A percentile compares a stretch with the other conserved stretches of the same genome.
Conservation (phyloP, 2,113 vertebrate genomes). For the Seriola aureovittata region DNA sequence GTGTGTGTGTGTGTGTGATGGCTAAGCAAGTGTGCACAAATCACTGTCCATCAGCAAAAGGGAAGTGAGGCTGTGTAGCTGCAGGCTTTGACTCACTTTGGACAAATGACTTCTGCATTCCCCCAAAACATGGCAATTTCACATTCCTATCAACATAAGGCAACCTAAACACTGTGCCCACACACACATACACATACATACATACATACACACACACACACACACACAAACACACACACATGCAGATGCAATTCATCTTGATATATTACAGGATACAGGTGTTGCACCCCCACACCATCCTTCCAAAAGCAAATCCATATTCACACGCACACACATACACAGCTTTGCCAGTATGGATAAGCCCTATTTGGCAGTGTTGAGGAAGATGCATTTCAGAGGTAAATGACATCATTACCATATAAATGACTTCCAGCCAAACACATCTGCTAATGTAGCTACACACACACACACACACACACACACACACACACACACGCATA, state of each 20-base stretch:
- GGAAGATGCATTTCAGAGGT: constrained; percentile 86
- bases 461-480: constrained; percentile 49
- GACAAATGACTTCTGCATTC: constrained; percentile 60
- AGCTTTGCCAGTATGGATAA: constrained; percentile 74
- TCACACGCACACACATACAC: constrained; percentile 21
- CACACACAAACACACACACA: constrained; percentile 1
- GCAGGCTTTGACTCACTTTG: constrained; percentile 32
- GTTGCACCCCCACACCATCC: constrained; percentile 37
- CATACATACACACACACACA: background rate
- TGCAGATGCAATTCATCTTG: constrained; percentile 62
- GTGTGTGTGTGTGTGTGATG: background rate
- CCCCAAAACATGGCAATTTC: constrained; percentile 55
- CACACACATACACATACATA: background rate
- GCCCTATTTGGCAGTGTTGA: constrained; percentile 80
- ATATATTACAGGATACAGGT: constrained; percentile 66
- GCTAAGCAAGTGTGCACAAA: background rate
- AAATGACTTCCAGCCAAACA: constrained; percentile 87
- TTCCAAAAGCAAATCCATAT: constrained; percentile 42
- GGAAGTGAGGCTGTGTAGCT: constrained; percentile 44
- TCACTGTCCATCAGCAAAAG: constrained; percentile 26
- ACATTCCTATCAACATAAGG: constrained; percentile 46
- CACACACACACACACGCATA: background rate
- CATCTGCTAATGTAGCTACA: constrained; percentile 84
- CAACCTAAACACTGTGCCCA: background rate
- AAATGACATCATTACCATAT: constrained; percentile 90